A percentile compares a stretch with the other conserved stretches of the same genome.
phyloP scores from a whole-genome alignment of 2,797 vertebrate genomes.

The Crax fasciolata region DNA sequence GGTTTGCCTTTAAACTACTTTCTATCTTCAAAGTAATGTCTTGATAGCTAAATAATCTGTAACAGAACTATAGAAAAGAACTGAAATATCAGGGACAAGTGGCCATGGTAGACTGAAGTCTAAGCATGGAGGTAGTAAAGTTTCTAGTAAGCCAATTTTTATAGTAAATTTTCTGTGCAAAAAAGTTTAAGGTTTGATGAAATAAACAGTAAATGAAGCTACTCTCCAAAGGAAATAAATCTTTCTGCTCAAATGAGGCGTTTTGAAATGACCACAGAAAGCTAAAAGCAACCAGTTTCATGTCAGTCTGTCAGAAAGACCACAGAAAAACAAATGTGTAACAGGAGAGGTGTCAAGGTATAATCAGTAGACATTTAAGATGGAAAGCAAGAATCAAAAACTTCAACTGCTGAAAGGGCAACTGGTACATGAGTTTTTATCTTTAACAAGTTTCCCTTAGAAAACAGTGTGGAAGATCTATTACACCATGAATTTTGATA shows the following conservation, averaged over 20 bases:
- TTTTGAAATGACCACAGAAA: neutral
- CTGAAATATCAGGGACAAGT: neutral
- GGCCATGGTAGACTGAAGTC: neutral
- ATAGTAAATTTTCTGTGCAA: neutral
- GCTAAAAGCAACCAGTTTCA: neutral
- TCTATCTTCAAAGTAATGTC: slow-evolving; percentile 7
- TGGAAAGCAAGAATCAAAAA: slow-evolving; percentile 47
- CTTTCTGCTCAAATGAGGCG: neutral
- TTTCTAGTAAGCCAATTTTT: neutral
- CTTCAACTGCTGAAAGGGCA: slow-evolving; percentile 42
- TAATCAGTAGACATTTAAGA: slow-evolving; percentile 28
- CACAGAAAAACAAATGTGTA: slow-evolving; percentile 2
- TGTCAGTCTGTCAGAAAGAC: neutral
- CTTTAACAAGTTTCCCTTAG: slow-evolving; percentile 28
- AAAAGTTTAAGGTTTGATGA: neutral
- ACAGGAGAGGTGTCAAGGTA: slow-evolving; percentile 23
- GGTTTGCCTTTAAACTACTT: slow-evolving; percentile 20
- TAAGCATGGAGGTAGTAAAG: neutral
- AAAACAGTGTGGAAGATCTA: slow-evolving; percentile 25
- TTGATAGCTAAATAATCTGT: neutral
- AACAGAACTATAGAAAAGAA: neutral
- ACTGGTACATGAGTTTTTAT: slow-evolving; percentile 26
- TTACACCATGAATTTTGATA: slow-evolving; percentile 45
- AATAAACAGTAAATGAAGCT: neutral
- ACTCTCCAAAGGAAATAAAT: slow-evolving; percentile 26